Evolutionary conservation across 2,888 invertebrate genomes (phyloP), one percentile per base, ranked within the genome.

Genomic region (Synergus laeviventris): DNA sequence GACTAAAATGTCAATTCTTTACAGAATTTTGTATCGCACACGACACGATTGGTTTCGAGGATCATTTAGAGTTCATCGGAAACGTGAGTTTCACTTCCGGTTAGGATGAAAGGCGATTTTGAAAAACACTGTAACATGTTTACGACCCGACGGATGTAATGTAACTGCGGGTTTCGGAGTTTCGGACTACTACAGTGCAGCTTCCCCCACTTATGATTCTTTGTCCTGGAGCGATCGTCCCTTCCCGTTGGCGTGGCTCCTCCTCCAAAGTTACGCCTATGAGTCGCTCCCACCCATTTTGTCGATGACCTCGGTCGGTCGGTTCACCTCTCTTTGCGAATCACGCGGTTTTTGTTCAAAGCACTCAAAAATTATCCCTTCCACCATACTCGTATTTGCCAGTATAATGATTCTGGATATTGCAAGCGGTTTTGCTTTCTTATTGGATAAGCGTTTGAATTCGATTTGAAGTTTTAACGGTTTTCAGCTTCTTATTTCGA

Each of bases 81-180:
- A 16, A n/a, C 11, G 2, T 11, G 9, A 45, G 31, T 66, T 66
- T 66, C n/a, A 49, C 49, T 70, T 70, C 16, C 16, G n/a, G 14
- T 70, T 1, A 42, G 11, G 45, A 54, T 54, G 18, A 16, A 24
- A 42, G 42, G n/a, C 61, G 60, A 3, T 31, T 70, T 76, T 75
- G 74, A 76, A 61, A 74, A 74, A 73, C 56, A 36, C 36, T 39
- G 62, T 36, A 49, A 70, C 79, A 76, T 75, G 70, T 75, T 80
- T 36, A 31, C 75, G 36, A 75, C n/a, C 75, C 78, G 79, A 78
- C 70, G 76, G 77, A 76, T 70, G 74, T 77, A 76, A 74, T 77
- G 73, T 73, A 79, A 81, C 81, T 81, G 81, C 80, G 62, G 78
- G 54, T 76, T 73, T 66, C 74, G 59, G 74, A 74, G 75, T 62